Base-by-base conservation (phyloP, 2,888 invertebrate genomes). In the Galerucella calmariensis region DNA sequence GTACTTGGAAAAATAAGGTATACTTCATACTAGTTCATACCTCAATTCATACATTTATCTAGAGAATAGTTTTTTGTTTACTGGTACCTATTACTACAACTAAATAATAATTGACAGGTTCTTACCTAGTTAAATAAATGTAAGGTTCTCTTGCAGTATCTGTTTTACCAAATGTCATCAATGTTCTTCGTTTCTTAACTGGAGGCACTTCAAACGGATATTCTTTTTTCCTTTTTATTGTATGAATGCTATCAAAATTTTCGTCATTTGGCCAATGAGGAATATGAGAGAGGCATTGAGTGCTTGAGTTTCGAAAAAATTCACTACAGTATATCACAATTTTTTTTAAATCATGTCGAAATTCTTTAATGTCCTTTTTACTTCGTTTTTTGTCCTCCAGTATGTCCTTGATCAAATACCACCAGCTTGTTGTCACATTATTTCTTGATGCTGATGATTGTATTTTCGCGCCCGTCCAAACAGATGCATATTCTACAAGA, bases 401-500 rank as follows among this genome's bases (percentile, higher is more conserved):
- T 58, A 70, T 56, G 24, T 73, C 73, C 70, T 35, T 67, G 67
- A 27, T 4, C 71, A 41, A 56, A 35, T 67, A 68, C 70, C 56
- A 71, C 71, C 71, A 71, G 41, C 71, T 72, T 20, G 51, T 51
- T 51, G 71, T 53, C 48, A 71, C 27, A 67, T 72, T 71, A 14
- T 12, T 67, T 20, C 61, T 56, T 69, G 24, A 24, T 48, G 65
- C 59, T 69, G 68, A 59, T 5, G 74, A 48, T 66, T 63, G 62
- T 35, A 63, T 65, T 69, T 75, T 75, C 48, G 72, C 75, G 72
- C 75, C 53, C 44, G 58, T 35, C 41, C 35, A 53, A n/a, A 69
- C 48, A 68, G 75, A 72, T 69, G 75, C 72, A 41, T 59, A 72
- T n/a, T 71, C 51, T 1, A 75, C 44, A 41, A 76, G 73, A 63